phyloP scores from a whole-genome alignment of 2,113 vertebrate genomes.

The Illadopsis cleaveri region DNA sequence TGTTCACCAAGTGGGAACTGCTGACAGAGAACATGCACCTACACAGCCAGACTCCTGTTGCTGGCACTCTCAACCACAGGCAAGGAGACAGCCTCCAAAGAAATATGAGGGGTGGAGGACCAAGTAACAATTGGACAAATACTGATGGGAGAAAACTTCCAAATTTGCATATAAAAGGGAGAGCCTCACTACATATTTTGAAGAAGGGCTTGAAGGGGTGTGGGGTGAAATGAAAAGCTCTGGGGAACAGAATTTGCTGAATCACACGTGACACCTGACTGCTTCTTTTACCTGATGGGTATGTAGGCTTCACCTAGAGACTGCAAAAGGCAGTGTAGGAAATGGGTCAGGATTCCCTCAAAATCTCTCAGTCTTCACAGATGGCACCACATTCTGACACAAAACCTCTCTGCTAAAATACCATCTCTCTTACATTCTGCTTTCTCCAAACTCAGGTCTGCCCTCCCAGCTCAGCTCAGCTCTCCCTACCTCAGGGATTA shows the following conservation, averaged over 20 bases:
- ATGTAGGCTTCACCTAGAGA: neutral
- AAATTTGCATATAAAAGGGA: conserved; percentile 45
- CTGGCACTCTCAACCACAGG: neutral
- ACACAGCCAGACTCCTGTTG: neutral
- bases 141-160: neutral
- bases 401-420: neutral
- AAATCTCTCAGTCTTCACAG: neutral
- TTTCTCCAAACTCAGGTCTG: neutral
- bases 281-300: neutral
- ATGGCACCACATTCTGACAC: neutral
- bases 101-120: neutral
- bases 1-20: neutral
- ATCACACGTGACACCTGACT: neutral
- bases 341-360: conserved; percentile 14
- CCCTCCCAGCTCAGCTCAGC: neutral
- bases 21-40: neutral
- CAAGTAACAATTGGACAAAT: neutral
- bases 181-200: conserved; percentile 32
- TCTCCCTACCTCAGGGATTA: neutral
- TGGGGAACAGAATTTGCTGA: neutral
- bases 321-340: neutral
- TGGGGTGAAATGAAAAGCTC: conserved; percentile 14
- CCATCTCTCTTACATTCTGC: neutral
- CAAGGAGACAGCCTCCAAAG: neutral
- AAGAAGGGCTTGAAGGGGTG: neutral